phyloP scores from a whole-genome alignment of 2,888 invertebrate genomes.

The Microdon myrmicae region DNA sequence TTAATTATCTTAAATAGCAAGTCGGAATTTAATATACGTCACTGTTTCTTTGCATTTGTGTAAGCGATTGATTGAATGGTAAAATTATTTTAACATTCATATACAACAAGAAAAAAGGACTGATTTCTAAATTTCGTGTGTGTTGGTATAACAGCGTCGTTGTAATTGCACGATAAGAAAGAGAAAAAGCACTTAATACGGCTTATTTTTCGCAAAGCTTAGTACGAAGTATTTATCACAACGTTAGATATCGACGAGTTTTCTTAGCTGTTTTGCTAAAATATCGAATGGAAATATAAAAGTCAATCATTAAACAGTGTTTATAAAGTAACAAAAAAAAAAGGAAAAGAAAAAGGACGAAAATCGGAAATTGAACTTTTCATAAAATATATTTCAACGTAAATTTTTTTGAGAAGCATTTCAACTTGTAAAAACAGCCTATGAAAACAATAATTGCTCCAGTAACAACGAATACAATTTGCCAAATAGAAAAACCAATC shows the following conservation, averaged over 20 bases:
- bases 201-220: conserved; percentile 23
- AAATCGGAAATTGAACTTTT: conserved; percentile 63
- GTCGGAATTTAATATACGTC: conserved; percentile 9
- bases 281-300: no score
- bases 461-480: conserved; percentile 62
- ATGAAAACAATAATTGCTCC: conserved; percentile 67
- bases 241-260: no score
- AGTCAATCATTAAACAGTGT: conserved; percentile 1
- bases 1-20: conserved; percentile 16
- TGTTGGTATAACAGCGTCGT: conserved; percentile 28
- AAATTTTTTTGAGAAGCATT: conserved; percentile 67
- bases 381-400: conserved; percentile 68
- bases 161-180: conserved; percentile 14
- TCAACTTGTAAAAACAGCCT: conserved; percentile 65
- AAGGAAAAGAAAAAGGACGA: conserved; percentile 24
- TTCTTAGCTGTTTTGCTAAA: no score
- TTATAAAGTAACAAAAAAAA: conserved; percentile 15
- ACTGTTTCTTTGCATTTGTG: background rate
- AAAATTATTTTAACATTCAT: background rate
- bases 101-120: background rate
- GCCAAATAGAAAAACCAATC: conserved; percentile 67
- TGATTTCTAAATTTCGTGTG: conserved; percentile 6
- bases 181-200: conserved; percentile 21
- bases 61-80: conserved; percentile 8
- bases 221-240: conserved; percentile 13